phyloP scores from a whole-genome alignment of 2,888 invertebrate species.

The Leptopilina drosophilae region DNA sequence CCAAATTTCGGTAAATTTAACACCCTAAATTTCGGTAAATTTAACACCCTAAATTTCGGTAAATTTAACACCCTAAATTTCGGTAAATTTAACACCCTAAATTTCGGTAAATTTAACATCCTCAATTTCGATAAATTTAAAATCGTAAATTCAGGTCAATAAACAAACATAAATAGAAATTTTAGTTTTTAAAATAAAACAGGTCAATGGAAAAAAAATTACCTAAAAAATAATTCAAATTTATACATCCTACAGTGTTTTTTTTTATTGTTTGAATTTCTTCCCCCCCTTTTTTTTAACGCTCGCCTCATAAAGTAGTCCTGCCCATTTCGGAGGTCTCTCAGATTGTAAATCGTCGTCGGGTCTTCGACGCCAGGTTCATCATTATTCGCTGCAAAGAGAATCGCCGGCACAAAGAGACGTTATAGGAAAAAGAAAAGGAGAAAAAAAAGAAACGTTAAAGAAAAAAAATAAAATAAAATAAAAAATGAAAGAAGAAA shows the following conservation, averaged over 20 bases:
- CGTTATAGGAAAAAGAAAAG: conserved; percentile 3
- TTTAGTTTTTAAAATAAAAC: no score
- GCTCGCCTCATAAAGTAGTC: conserved; percentile 30
- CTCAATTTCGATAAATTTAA: no score
- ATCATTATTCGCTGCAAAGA: conserved; percentile 36
- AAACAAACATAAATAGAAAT: no score
- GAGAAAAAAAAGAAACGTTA: background rate
- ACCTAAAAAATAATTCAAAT: background rate
- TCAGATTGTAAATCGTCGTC: conserved; percentile 35
- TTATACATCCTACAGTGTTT: conserved; percentile 8
- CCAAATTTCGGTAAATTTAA: no score
- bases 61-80: no score
- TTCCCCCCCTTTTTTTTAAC: conserved; percentile 8
- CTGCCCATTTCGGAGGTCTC: conserved; percentile 29
- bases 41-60: no score
- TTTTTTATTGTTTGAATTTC: conserved; percentile 23
- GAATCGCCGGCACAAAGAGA: conserved; percentile 34
- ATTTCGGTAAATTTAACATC: no score
- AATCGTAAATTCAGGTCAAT: no score
- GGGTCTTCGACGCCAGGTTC: conserved; percentile 39
- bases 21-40: no score
- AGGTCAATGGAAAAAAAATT: background rate
- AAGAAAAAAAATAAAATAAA: background rate
- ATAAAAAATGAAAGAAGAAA: background rate
- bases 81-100: no score